Evolutionary conservation across 2,888 invertebrate species (phyloP), one percentile per base, ranked within the genome.

Genomic region (Spodoptera exigua): DNA sequence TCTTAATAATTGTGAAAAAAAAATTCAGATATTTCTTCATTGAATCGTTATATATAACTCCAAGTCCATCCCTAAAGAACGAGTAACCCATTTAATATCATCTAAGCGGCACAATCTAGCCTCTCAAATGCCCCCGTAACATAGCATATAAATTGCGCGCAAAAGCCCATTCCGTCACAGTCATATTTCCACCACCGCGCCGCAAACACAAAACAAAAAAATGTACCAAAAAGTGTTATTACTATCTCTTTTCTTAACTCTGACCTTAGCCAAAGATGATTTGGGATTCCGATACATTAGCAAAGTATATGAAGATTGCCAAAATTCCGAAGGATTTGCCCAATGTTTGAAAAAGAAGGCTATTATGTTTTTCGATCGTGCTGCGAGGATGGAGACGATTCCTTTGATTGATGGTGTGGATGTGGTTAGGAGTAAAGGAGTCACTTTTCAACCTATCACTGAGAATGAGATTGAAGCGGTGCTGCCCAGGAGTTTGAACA

Each of bases 301-400:
- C 79, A 96, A 96, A 79, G 95, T 97, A 68, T 97, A 97, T 86
- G 97, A 97, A 76, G 97, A 97, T 78, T 97, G 97, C 82, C 95
- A 95, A 65, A 95, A 95, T 68, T 89, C 96, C 1, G 96, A 96
- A 61, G 97, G 96, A 46, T 93, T 97, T 52, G 91, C 96, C 52
- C 96, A 96, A 18, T 97, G 97, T 84, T 90, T 97, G 49, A 97
- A 97, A 93, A 97, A 97, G 88, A 97, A 97, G 83, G 97, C 97
- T 0, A 96, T 97, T 58, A 91, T 96, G 1, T 97, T 97, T 85
- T 95, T 97, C 72, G 97, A 97, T 80, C 94, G 97, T 47, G 95
- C 97, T 21, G 95, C 96, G 0, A 95, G 96, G 61, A 96, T 97
- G 92, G 96, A 97, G 18, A 94, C 95, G 16, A 95, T 95, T 70